Evolutionary conservation across 2,888 invertebrate species (phyloP), one percentile per base, ranked within the genome.

Genomic region (Cepaea hortensis): DNA sequence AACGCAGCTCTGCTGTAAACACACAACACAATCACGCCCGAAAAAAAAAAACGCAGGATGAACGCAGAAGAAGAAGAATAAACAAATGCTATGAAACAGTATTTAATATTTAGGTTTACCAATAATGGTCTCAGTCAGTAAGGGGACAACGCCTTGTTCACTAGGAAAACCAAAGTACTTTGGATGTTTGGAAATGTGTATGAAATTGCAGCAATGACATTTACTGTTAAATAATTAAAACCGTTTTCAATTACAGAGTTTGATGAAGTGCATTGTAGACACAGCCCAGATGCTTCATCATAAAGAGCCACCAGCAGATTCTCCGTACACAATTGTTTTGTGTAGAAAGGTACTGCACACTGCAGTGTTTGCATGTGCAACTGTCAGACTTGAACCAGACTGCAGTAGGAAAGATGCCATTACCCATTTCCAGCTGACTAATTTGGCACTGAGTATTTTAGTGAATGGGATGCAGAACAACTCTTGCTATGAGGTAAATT

Each of bases 351-450:
- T 23, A 9, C 61, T 85, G 72, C 80, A 85, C 62, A 46, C 80
- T 72, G 72, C 61, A 18, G 80, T 85, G 1, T 85, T 80, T 80
- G 75, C 85, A 20, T 79, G 85, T 72, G 70, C 65, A 3, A 73
- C 73, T 46, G 85, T 85, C 18, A 80, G 46, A 61, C 80, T 85
- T 11, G 72, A 70, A 20, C 73, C 70, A 13, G 80, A 35, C 55
- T 72, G 85, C 46, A n/a, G n/a, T 72, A 68, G 85, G 70, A 85
- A 85, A 73, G 80, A 85, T 46, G 18, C 80, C 9, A 23, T 85
- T 46, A 80, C 72, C 5, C 85, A 85, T 48, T 85, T 79, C 48
- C 85, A 85, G 72, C 55, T 79, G 80, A 80, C 72, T n/a, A 85
- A 85, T 72, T 35, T 80, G 35, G 70, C 85, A n/a, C 15, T 85